phyloP scores from a whole-genome alignment of 2,888 invertebrate genomes.

The Dolomedes plantarius region DNA sequence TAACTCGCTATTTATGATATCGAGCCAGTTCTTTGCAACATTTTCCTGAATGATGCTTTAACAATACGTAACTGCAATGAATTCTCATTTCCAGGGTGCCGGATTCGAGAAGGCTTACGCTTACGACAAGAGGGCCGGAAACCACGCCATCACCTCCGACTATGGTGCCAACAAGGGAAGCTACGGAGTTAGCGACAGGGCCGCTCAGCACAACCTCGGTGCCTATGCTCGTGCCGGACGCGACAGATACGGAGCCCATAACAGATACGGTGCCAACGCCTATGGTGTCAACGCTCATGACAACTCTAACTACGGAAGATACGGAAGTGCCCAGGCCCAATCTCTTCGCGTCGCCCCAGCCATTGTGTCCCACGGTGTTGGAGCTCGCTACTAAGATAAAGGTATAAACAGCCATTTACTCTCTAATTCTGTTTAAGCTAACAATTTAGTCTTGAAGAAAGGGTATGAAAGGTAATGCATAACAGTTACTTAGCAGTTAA shows the following conservation, averaged over 20 bases:
- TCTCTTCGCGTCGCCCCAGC: conserved; percentile 18
- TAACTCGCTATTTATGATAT: too few relatives aligned
- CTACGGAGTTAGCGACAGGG: conserved; percentile 47
- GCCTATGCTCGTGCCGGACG: conserved; percentile 49
- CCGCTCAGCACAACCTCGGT: conserved; percentile 58
- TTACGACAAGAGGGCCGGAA: conserved; percentile 65
- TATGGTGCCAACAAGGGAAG: conserved; percentile 31
- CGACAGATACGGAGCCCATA: conserved; percentile 59
- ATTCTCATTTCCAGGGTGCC: conserved; percentile 29
- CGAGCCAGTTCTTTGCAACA: too few relatives aligned
- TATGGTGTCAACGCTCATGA: conserved; percentile 61
- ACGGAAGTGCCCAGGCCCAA: conserved; percentile 39
- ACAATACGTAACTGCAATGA: too few relatives aligned
- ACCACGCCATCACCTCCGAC: conserved; percentile 44
- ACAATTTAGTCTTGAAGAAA: not conserved
- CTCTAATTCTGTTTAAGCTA: too few relatives aligned
- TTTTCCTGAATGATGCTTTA: too few relatives aligned
- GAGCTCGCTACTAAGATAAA: not conserved
- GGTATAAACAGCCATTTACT: not conserved
- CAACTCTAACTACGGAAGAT: conserved; percentile 42
- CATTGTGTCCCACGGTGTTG: conserved; percentile 9
- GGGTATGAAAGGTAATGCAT: too few relatives aligned
- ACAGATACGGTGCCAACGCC: conserved; percentile 57
- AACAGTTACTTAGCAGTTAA: too few relatives aligned
- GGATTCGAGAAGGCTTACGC: conserved; percentile 67